Evolutionary conservation across 2,888 invertebrate genomes (phyloP).

Genomic region (Strigamia maritima): DNA sequence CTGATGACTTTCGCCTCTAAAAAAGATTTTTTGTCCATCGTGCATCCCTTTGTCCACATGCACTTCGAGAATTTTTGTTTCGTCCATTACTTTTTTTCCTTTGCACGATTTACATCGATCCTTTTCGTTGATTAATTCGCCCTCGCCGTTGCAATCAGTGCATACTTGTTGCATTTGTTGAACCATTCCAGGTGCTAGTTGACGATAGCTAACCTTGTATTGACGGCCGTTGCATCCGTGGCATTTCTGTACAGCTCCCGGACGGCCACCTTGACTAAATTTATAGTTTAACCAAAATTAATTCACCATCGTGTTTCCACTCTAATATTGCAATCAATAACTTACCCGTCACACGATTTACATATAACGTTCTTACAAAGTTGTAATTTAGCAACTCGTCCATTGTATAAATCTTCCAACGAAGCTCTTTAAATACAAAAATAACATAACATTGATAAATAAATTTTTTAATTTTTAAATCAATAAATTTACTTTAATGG

Average conservation of each 20-base stretch:
- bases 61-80: slow-evolving; percentile 80
- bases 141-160: slow-evolving; percentile 56
- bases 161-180: slow-evolving; percentile 51
- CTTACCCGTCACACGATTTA: slow-evolving; percentile 68
- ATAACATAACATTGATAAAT: slow-evolving; percentile 56
- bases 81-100: slow-evolving; percentile 77
- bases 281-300: slow-evolving; percentile 20
- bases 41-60: slow-evolving; percentile 86
- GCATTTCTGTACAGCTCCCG: slow-evolving; percentile 66
- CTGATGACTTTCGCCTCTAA: slow-evolving; percentile 87
- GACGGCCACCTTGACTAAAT: slow-evolving; percentile 63
- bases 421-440: slow-evolving; percentile 62
- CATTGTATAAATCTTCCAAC: slow-evolving; percentile 86
- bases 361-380: slow-evolving; percentile 80
- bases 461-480: slow-evolving; percentile 61
- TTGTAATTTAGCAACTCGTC: slow-evolving; percentile 77
- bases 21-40: slow-evolving; percentile 78
- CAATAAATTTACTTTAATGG: slow-evolving; percentile 62
- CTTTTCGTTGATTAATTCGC: slow-evolving; percentile 63
- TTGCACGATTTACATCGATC: slow-evolving; percentile 77
- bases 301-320: neutral
- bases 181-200: slow-evolving; percentile 64
- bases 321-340: slow-evolving; percentile 40
- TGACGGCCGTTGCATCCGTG: slow-evolving; percentile 74
- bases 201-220: slow-evolving; percentile 68